Evolutionary conservation across 2,797 vertebrate species (phyloP), one percentile per base, ranked within the genome.

Genomic region (Eurystomus glaucurus): DNA sequence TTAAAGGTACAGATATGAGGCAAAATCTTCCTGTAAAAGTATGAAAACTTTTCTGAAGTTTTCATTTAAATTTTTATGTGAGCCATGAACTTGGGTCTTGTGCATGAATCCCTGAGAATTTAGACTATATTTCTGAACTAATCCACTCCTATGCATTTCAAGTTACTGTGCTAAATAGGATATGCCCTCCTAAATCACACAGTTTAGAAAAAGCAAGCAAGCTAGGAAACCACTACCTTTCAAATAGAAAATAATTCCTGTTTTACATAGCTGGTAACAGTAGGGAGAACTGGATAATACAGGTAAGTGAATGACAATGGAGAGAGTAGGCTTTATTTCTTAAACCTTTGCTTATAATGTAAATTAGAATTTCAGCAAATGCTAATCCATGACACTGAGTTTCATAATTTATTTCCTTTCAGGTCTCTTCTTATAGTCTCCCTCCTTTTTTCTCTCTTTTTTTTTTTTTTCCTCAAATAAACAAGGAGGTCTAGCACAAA

Each of bases 291-390:
- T 14, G 9, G 19, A 20, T 0, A 0, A 69, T 18, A 61, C 2
- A 58, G 14, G 5, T 66, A 71, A 51, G 19, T 45, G 6, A 64
- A 62, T 0, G 0, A 35, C 6, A 60, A 45, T 19, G 5, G 15
- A 43, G 14, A 71, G 2, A 1, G 3, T 18, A 39, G 37, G 2
- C 25, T 82, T 84, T 51, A 28, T 10, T 48, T 83, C 50, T 57
- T 31, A 76, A 82, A 43, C 0, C 0, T 2, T 61, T 72, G 4
- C 2, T 55, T 43, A 55, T 41, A 62, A 35, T 1, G 4, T 55
- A 79, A 64, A 54, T 46, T 69, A 69, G 8, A 37, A 76, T 64
- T 41, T 61, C 33, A 43, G 31, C 19, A 85, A 76, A 50, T 15
- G 11, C 2, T 71, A 55, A 61, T 35, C 29, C 14, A 43, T 62